Percentiles rank a stretch among this genome's conserved stretches.
phyloP scores from a whole-genome alignment of 1,140 invertebrate species.

The Riptortus pedestris region DNA sequence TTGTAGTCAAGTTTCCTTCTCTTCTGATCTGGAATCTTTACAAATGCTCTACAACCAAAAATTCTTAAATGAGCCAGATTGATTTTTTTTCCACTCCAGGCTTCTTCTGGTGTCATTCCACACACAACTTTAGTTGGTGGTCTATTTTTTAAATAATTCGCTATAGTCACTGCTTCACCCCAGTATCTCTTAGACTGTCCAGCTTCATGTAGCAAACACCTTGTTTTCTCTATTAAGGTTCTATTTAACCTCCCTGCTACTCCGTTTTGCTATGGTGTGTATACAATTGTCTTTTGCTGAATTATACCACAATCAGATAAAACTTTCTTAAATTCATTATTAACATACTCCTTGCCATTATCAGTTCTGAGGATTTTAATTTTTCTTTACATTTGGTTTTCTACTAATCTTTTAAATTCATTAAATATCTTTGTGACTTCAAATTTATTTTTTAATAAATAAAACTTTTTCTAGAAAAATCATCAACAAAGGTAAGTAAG shows the following conservation, averaged over 20 bases:
- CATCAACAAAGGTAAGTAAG: slow-evolving; percentile 40
- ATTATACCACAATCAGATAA: slow-evolving; percentile 19
- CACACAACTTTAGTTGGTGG: slow-evolving; percentile 18
- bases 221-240: slow-evolving; percentile 34
- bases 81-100: slow-evolving; percentile 35
- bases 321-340: slow-evolving; percentile 12
- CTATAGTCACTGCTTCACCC: slow-evolving; percentile 33
- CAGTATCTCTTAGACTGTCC: slow-evolving; percentile 29
- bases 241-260: slow-evolving; percentile 35
- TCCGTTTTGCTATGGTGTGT: slow-evolving; percentile 39
- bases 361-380: slow-evolving; percentile 30
- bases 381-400: slow-evolving; percentile 17
- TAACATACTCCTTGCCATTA: slow-evolving; percentile 35
- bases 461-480: slow-evolving; percentile 32
- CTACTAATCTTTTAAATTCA: slow-evolving; percentile 5
- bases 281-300: slow-evolving; percentile 28
- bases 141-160: slow-evolving; percentile 39
- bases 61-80: slow-evolving; percentile 26
- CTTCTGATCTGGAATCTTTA: slow-evolving; percentile 30
- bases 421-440: slow-evolving; percentile 13
- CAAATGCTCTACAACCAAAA: slow-evolving; percentile 30
- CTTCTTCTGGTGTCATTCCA: slow-evolving; percentile 36
- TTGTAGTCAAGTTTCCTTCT: slow-evolving; percentile 32
- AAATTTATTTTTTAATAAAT: slow-evolving; percentile 23
- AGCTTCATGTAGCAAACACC: slow-evolving; percentile 31